Evolutionary conservation across 2,888 invertebrate genomes (phyloP), one percentile per base, ranked within the genome.

Genomic region (Leptogaster cylindrica): DNA sequence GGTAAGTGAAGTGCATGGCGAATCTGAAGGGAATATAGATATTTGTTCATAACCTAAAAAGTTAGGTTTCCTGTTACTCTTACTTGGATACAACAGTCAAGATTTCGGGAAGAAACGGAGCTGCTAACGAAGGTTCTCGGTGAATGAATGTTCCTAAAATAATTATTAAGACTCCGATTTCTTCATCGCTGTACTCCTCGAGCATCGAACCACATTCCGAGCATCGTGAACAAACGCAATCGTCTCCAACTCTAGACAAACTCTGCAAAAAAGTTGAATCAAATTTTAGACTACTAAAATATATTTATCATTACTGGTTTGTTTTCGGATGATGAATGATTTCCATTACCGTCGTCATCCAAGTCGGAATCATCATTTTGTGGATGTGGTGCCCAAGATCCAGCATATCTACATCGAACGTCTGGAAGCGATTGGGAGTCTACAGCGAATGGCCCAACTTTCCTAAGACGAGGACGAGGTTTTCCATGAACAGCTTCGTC

Each of bases 101-200:
- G 73, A 98, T 91, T 74, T 96, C 93, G 0, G 97, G 95, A 70
- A 99, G 82, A 75, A 96, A 84, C 0, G 94, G 92, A 2, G 98
- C 97, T n/a, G 98, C 97, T 72, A 93, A 84, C 1, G 91, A 88
- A 0, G 98, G 97, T 80, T 98, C 97, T 18, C 98, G 86, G 77
- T 98, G 97, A 71, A 99, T 93, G 80, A 96, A 97, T 0, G 98
- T 97, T 25, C 95, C 94, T 71, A 99, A 83, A 70, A 92, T 92
- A 51, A 97, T 93, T 73, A 99, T 92, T 75, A 96, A 91, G 65
- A 98, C 85, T 0, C 95, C 96, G 68, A 97, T 84, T 78, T 98
- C 97, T 78, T 99, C 98, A 78, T 99, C 98, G 71, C 94, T 95
- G 81, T 97, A 98, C 78, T 94, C 91, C 79, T 97, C 95, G 70